These are phyloP conservation scores for Myioborus miniatus DNA, from an alignment of 2,797 vertebrate species.

Conservation along the genomic window DNA sequence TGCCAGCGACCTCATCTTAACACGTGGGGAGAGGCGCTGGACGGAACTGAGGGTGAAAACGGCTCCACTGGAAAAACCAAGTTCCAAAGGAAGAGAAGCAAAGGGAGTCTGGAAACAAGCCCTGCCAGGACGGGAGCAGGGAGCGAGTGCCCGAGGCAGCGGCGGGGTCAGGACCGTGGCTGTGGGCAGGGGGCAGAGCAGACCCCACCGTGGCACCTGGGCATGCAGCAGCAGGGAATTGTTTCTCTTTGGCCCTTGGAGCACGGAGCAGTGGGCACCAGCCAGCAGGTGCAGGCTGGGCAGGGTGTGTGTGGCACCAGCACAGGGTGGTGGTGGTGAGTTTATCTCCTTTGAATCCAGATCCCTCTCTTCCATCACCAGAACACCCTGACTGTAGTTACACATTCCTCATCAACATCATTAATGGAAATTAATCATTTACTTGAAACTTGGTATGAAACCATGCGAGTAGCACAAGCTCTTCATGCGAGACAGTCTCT, in stretches of 20 bases:
- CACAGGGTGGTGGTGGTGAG: background rate
- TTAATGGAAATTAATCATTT: background rate
- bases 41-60: background rate
- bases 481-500: background rate
- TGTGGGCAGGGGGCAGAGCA: background rate
- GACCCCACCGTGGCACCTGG: background rate
- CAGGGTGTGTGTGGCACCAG: background rate
- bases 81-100: background rate
- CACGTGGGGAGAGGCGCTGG: background rate
- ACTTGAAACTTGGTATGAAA: background rate
- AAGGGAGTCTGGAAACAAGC: background rate
- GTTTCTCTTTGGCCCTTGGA: conserved; percentile 19
- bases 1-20: background rate
- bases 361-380: background rate
- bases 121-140: background rate
- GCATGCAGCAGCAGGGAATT: background rate
- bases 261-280: rapidly evolving
- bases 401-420: background rate
- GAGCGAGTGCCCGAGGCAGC: background rate
- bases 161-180: background rate
- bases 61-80: background rate
- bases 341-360: background rate
- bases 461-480: background rate
- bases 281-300: background rate
- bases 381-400: background rate